Evolutionary conservation across 2,888 invertebrate species (phyloP), one percentile per base, ranked within the genome.

Genomic region (Venustoraphidia nigricollis): DNA sequence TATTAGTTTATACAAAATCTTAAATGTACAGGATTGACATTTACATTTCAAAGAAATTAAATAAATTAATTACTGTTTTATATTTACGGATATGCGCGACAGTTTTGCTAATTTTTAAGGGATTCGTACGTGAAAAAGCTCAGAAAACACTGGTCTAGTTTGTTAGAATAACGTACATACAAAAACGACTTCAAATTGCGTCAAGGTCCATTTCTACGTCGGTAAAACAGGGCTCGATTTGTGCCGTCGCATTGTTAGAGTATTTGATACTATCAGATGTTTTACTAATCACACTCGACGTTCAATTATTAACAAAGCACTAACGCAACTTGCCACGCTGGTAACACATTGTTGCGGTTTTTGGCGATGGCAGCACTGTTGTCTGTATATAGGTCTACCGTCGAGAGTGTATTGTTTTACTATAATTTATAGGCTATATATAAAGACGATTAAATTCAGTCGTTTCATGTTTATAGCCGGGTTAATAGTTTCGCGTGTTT

Each of bases 231-330:
- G 34, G 14, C n/a, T 17, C 14, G 14, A 10, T 34, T n/a, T 17
- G 17, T 42, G n/a, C 42, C 14, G 42, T 17, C n/a, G 27, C 27
- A 27, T 27, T 27, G 27, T 27, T 27, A 6, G 27, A 27, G 27
- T 27, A 50, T 44, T 50, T 50, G 49, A 47, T 56, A 59, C 59
- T 60, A 60, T 55, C 27, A 59, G 60, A 58, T 60, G 59, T 60
- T 61, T 58, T 58, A 58, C 60, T 61, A 64, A 65, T 65, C 63
- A 60, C 58, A 58, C 54, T 58, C 60, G 64, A 65, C 63, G 59
- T 61, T 65, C 62, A 63, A 64, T 65, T 65, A 65, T 65, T 65
- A 62, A 63, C 61, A 58, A 58, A 62, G 60, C 60, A 61, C 61
- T 62, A 62, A 61, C 59, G 57, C 53, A 36, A 46, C 11, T 35